Evolutionary conservation across 2,888 invertebrate species (phyloP).

Genomic region (Cyrtodaria siliqua): DNA sequence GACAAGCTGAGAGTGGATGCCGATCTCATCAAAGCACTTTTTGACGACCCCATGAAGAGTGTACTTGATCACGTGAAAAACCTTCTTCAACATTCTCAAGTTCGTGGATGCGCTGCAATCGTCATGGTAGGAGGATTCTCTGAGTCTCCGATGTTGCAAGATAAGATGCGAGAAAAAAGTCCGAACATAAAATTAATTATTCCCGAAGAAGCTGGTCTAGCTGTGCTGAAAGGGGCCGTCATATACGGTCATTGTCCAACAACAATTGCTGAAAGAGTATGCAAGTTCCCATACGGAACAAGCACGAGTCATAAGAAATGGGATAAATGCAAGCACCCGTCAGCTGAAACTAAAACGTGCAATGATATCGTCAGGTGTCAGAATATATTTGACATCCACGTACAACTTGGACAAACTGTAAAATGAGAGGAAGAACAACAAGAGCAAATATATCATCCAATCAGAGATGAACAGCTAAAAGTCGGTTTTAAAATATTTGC

Average conservation of each 20-base stretch:
- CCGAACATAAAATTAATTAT: background rate
- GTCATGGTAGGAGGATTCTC: slow-evolving; percentile 13
- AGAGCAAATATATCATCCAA: too few relatives aligned
- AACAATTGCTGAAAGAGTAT: slow-evolving; percentile 2
- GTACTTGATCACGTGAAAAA: background rate
- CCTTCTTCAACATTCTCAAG: background rate
- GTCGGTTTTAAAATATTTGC: too few relatives aligned
- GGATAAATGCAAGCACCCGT: background rate
- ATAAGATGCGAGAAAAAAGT: background rate
- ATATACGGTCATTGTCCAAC: background rate
- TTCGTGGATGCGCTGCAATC: background rate
- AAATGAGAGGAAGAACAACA: too few relatives aligned
- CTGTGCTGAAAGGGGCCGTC: too few relatives aligned
- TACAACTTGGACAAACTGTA: too few relatives aligned
- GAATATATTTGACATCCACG: too few relatives aligned
- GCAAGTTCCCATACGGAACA: slow-evolving; percentile 5
- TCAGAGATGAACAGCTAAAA: too few relatives aligned
- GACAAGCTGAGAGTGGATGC: slow-evolving; percentile 5
- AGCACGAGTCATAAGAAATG: background rate
- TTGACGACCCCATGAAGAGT: background rate
- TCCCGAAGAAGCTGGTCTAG: slow-evolving; percentile 3
- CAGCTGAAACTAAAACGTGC: background rate
- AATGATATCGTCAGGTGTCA: too few relatives aligned
- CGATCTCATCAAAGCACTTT: background rate
- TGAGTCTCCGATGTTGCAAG: slow-evolving; percentile 8